Conservation (phyloP, 1,140 invertebrate species). For the Aradophagus sp. region DNA sequence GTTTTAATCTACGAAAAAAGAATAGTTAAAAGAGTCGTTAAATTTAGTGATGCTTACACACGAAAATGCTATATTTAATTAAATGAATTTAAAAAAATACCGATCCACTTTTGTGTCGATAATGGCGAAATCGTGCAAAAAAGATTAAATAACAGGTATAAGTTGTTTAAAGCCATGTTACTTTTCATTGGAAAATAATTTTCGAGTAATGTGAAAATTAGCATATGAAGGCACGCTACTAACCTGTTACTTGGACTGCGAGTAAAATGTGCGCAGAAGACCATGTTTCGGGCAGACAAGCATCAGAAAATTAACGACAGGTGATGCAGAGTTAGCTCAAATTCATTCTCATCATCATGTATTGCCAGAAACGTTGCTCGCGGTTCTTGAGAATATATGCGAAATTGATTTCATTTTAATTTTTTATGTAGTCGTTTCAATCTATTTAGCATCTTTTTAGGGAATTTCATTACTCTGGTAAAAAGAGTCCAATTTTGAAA, state of each 20-base stretch:
- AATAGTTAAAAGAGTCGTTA: no score
- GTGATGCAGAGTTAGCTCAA: slow-evolving; percentile 50
- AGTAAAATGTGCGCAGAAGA: slow-evolving; percentile 54
- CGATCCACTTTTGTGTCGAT: no score
- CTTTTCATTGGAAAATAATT: slow-evolving; percentile 52
- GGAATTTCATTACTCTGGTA: no score
- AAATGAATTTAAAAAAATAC: no score
- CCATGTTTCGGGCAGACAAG: slow-evolving; percentile 53
- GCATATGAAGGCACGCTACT: slow-evolving; percentile 59
- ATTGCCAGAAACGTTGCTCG: not conserved
- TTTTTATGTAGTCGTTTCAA: no score
- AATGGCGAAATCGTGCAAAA: no score
- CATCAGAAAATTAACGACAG: slow-evolving; percentile 65
- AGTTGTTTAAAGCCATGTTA: slow-evolving; percentile 33
- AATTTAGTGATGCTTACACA: no score
- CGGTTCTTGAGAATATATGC: not conserved
- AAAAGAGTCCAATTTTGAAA: no score
- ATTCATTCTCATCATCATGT: slow-evolving; percentile 24
- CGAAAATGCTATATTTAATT: no score
- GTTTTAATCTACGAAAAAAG: no score
- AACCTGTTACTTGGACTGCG: slow-evolving; percentile 29
- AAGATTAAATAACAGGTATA: slow-evolving; percentile 31
- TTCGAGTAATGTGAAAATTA: slow-evolving; percentile 50
- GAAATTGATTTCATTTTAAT: no score
- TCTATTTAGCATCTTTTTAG: no score